phyloP scores from a whole-genome alignment of 2,797 vertebrate species.

The Onychomys arenicola region DNA sequence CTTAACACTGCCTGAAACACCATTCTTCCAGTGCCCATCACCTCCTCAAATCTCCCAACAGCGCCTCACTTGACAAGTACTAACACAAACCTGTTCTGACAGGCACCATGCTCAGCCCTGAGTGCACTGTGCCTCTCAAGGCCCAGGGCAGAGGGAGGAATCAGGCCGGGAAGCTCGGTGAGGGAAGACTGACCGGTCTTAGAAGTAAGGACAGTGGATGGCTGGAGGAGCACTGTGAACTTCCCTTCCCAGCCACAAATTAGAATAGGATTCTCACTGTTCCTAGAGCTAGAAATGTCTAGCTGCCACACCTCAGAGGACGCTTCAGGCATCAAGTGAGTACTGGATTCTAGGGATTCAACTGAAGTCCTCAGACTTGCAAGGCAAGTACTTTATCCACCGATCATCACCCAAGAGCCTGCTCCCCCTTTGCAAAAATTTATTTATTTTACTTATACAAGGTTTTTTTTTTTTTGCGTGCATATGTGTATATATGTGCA shows the following conservation, averaged over 20 bases:
- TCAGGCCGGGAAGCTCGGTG: too few species aligned
- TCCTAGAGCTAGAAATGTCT: background rate
- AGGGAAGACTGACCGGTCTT: background rate
- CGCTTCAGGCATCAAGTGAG: background rate
- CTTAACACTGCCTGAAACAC: background rate
- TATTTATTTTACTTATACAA: background rate
- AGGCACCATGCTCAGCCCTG: too few species aligned
- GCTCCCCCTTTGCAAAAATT: background rate
- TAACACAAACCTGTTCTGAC: background rate
- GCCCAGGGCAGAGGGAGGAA: background rate
- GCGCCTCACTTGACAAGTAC: too few species aligned
- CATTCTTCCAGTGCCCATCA: background rate
- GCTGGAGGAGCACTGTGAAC: rapidly evolving
- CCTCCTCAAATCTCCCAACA: background rate
- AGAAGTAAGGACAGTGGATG: background rate
- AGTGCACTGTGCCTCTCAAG: background rate
- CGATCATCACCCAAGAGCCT: background rate
- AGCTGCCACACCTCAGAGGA: background rate
- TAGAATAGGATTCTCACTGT: background rate
- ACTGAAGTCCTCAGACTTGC: background rate
- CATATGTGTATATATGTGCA: too few species aligned
- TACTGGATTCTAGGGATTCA: background rate
- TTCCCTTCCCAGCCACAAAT: background rate
- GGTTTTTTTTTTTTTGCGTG: background rate
- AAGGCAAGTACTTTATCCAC: too few species aligned